These are phyloP conservation scores for Cryptocheilus praepositus DNA, from an alignment of 2,888 invertebrate species.

Conservation along the genomic window DNA sequence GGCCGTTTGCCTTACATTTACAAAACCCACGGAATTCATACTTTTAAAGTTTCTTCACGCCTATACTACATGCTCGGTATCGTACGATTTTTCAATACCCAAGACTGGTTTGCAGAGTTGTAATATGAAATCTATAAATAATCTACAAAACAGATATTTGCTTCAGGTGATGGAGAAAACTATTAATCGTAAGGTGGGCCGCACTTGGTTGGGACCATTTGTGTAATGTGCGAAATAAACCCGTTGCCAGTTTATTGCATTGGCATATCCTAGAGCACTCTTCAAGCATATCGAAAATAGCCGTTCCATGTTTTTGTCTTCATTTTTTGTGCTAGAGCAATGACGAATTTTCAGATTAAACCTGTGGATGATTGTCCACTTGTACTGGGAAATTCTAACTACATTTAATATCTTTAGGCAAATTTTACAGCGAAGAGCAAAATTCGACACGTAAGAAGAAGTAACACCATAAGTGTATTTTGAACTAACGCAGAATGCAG, in stretches of 20 bases:
- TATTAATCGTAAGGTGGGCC: background rate
- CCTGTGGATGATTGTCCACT: conserved; percentile 48
- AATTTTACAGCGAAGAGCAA: conserved; percentile 19
- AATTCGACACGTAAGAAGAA: too few species aligned
- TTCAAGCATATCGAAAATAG: conserved; percentile 50
- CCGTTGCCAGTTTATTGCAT: conserved; percentile 26
- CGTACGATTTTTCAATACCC: background rate
- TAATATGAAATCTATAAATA: background rate
- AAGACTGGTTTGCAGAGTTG: conserved; percentile 5
- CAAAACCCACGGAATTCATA: background rate
- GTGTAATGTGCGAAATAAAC: conserved; percentile 18
- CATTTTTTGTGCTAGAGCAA: conserved; percentile 22
- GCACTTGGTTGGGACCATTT: background rate
- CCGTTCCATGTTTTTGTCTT: conserved; percentile 7
- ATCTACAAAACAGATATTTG: background rate
- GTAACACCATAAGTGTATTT: background rate
- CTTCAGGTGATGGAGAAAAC: background rate
- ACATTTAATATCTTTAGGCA: conserved; percentile 28
- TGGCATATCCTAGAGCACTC: conserved; percentile 41
- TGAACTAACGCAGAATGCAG: background rate
- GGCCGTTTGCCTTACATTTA: background rate
- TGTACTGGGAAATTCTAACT: conserved; percentile 39
- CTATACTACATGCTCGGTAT: background rate
- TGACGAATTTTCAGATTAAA: conserved; percentile 21
- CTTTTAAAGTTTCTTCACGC: background rate